Evolutionary conservation across 2,113 vertebrate species (phyloP).

Genomic region (Stercorarius parasiticus): DNA sequence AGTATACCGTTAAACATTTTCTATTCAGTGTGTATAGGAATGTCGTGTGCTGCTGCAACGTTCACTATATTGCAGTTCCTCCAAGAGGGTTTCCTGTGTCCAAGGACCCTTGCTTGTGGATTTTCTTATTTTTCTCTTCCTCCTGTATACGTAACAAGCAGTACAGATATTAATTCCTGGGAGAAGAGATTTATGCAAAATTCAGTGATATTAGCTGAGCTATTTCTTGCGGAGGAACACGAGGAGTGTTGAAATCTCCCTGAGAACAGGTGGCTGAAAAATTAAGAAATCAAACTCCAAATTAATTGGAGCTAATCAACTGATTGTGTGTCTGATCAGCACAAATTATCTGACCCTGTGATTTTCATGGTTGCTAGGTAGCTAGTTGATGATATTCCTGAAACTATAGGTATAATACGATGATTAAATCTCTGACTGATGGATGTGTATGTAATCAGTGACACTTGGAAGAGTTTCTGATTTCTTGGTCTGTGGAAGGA

Average conservation of each 20-base stretch:
- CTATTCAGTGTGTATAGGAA: neutral
- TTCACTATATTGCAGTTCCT: neutral
- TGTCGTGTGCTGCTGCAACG: neutral
- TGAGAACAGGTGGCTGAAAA: neutral
- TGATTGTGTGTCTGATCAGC: neutral
- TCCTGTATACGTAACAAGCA: neutral
- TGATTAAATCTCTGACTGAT: neutral
- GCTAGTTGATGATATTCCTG: neutral
- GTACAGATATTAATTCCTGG: neutral
- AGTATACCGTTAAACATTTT: neutral
- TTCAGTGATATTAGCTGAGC: neutral
- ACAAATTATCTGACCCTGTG: neutral
- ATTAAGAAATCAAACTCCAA: constrained; percentile 27
- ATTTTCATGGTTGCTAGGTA: neutral
- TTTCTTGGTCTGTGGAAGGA: neutral
- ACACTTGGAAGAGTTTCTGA: neutral
- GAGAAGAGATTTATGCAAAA: neutral
- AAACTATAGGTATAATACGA: neutral
- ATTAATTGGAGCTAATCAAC: constrained; percentile 38
- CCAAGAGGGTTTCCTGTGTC: neutral
- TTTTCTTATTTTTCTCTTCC: neutral
- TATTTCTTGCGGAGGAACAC: neutral
- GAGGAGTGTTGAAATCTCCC: neutral
- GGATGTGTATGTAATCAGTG: neutral
- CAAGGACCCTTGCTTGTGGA: neutral